phyloP scores from a whole-genome alignment of 2,113 vertebrate species.

The Megaptera novaeangliae region DNA sequence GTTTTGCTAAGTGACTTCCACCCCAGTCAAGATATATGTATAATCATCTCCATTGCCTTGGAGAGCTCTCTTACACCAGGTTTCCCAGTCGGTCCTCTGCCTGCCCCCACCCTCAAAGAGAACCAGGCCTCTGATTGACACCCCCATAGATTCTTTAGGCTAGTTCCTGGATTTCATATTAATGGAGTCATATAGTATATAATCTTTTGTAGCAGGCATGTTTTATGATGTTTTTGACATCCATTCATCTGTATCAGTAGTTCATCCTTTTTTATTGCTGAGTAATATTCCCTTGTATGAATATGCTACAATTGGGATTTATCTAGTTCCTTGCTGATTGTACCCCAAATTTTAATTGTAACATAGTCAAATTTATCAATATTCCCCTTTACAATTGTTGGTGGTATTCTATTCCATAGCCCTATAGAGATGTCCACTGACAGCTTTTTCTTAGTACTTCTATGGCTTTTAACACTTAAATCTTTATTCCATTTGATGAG shows the following conservation, averaged over 20 bases:
- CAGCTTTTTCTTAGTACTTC: background rate
- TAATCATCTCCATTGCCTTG: fast-evolving
- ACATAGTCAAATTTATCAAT: background rate
- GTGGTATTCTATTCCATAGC: too few relatives aligned
- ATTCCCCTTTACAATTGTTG: background rate
- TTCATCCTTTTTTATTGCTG: background rate
- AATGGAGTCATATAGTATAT: fast-evolving
- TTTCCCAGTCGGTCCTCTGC: background rate
- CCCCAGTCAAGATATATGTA: fast-evolving
- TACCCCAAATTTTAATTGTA: background rate
- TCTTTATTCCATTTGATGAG: background rate
- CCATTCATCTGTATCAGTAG: background rate
- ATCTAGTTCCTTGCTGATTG: background rate
- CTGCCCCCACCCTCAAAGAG: too few relatives aligned
- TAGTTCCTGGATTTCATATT: background rate
- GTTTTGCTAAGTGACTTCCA: too few relatives aligned
- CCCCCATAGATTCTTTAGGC: too few relatives aligned
- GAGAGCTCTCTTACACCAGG: background rate
- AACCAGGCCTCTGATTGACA: background rate
- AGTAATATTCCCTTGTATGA: background rate
- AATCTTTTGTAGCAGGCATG: background rate
- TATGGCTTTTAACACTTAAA: background rate
- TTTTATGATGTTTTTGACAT: background rate
- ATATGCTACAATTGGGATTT: background rate
- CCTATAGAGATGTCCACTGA: background rate